Evolutionary conservation across 2,888 invertebrate species (phyloP), one percentile per base, ranked within the genome.

Genomic region (Drosophila emarginata): DNA sequence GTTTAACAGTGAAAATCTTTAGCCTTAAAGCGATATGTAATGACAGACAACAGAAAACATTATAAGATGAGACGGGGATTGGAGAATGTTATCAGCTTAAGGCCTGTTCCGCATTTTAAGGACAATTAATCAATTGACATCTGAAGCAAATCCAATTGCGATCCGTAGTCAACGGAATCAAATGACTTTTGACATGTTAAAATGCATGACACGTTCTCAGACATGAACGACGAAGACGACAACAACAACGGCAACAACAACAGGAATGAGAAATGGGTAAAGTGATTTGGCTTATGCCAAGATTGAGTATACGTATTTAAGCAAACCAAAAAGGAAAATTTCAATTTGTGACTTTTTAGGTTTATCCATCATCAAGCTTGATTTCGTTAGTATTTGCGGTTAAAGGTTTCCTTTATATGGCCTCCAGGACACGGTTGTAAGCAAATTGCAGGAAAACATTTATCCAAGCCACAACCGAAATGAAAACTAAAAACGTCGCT

Each of bases 401-500:
- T 45, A 45, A 45, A 36, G 68, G 52, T 18, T 54, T 57, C 28
- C 68, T 40, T 72, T 40, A 14, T 14, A 68, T 40, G n/a, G 69
- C 57, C 69, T 18, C 26, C 40, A 51, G 52, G 40, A 59, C 39
- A 36, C 58, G 56, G 61, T 63, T 40, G 64, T 45, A 56, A 74
- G 79, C 67, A 80, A 87, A 73, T 76, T 73, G 69, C 74, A 74
- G 75, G 64, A 72, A 74, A 84, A 77, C 70, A 70, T 78, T 79
- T 76, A 72, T 36, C 53, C 57, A 52, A 63, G 18, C 40, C 71
- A 6, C 67, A 64, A 45, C 61, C 56, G n/a, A 88, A 72, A 71
- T 61, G 74, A 74, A 72, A 71, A 69, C 74, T 74, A 63, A 36
- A 88, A 88, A 78, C 60, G 77, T 74, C 62, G 77, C 61, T 67